Evolutionary conservation across 37 sponge, comb jelly and placozoan genomes (phyloP), one percentile per base, ranked within the genome.

Genomic region (Hexactinellida sp.): DNA sequence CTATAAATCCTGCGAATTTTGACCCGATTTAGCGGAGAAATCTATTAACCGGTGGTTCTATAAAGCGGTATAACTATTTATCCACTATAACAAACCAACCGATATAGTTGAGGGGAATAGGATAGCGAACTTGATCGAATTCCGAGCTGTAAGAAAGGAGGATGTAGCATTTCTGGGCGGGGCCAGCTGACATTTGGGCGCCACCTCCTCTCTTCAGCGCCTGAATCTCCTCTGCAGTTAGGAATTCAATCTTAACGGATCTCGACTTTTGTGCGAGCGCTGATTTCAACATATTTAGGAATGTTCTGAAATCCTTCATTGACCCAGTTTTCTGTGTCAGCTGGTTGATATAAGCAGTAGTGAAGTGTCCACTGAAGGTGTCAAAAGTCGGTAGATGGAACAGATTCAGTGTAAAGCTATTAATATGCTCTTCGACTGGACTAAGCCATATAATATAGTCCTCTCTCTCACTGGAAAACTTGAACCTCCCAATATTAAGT

Each of bases 261-360:
- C 76, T 7, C 3, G 76, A 63, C 34, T 63, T 63, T 63, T 63
- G 76, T n/a, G 76, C 3, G 19, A 63, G 13, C 1, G 76, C 76
- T 32, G 76, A 63, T n/a, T 63, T 63, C 13, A 63, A n/a, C 76
- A 63, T 63, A 63, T n/a, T 63, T 28, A 63, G 13, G 30, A 63
- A 63, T 10, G 76, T 63, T n/a, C 13, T 63, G 34, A 63, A 63
- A n/a, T 63, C 76, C 34, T 63, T 63, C 32, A 63, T 63, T 25
- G 76, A 63, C 25, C 76, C 76, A 63, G 30, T 63, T 63, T 63
- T 63, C 76, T 63, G 76, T n/a, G 76, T 63, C 76, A 63, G 30
- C 76, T 63, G 76, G 34, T 23, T 63, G 76, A 63, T 23, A 63
- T 63, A 63, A 32, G 76, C 76, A 7, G 28, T 63, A n/a, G 76